Evolutionary conservation across 2,888 invertebrate genomes (phyloP), one percentile per base, ranked within the genome.

Genomic region (Stegana nigrithorax): DNA sequence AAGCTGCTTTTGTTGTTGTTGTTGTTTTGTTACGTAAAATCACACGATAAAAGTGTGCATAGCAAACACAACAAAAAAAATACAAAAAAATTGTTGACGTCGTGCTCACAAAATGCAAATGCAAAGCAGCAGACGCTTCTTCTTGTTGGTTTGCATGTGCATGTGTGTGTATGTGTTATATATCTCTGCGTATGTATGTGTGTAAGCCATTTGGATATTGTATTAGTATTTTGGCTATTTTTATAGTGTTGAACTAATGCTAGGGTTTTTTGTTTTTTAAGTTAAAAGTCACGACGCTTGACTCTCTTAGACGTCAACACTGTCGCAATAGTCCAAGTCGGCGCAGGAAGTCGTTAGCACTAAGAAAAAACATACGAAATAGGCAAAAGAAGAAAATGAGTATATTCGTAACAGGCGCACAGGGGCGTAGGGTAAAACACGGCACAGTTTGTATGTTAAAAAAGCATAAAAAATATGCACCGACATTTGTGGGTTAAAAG

Each of bases 41-140:
- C 73, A 75, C 67, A 75, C 70, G 67, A 47, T 70, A 73, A 56
- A 65, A 68, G 32, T 21, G 23, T 4, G 59, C 32, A 61, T 45
- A 59, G 45, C 59, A 64, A 65, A 60, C 14, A 10, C 47, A 50
- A 57, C 26, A 45, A 32, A 44, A 64, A 58, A 61, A 64, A 53
- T 1, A 29, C n/a, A 47, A 21, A 59, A 21, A 53, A 50, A 45
- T 10, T 10, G 14, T 5, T 17, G 39, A 39, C 12, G 10, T 5
- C 39, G 6, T 14, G 10, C 14, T 2, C 17, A 39, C 26, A 14
- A 51, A 51, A 51, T 55, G 32, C 23, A 55, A 55, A 55, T 55
- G 53, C 21, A 21, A 39, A 55, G 14, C 19, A n/a, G n/a, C 5
- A 32, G 36, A 55, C 53, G 32, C 7, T 32, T 55, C 26, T 32